Percentiles rank a stretch among this genome's conserved stretches.
These are phyloP conservation scores for Phyllostomus hastatus DNA, from an alignment of 2,113 vertebrate genomes.

Conservation along the genomic window DNA sequence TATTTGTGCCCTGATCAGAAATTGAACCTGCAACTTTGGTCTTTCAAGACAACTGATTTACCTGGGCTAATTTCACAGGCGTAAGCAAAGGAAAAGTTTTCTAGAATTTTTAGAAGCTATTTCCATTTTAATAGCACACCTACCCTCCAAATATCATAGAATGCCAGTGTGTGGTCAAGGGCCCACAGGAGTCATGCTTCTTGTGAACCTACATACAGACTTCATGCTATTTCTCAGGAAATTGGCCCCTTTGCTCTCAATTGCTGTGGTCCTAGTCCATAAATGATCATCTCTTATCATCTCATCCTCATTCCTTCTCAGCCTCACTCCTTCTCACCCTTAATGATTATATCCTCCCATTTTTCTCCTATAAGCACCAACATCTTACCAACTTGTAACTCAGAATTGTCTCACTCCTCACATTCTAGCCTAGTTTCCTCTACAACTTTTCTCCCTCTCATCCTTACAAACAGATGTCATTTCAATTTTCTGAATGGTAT, in stretches of 20 bases:
- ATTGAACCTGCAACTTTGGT: too few relatives aligned
- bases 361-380: not conserved
- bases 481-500: not conserved
- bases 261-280: not conserved
- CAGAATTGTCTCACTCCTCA: not conserved
- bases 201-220: not conserved
- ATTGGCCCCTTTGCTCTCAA: not conserved
- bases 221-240: not conserved
- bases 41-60: too few relatives aligned
- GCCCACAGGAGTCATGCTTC: not conserved
- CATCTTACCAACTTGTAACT: not conserved
- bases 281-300: not conserved
- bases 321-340: not conserved
- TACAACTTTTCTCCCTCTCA: not conserved
- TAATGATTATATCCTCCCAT: not conserved
- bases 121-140: not conserved
- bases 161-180: not conserved
- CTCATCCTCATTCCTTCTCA: not conserved
- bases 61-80: not conserved
- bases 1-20: too few relatives aligned
- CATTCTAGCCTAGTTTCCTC: not conserved
- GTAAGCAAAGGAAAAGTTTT: not conserved
- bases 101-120: not conserved
- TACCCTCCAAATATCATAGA: not conserved
- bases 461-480: not conserved